Evolutionary conservation across 2,888 invertebrate species (phyloP).

Genomic region (Eristalis intricaria): DNA sequence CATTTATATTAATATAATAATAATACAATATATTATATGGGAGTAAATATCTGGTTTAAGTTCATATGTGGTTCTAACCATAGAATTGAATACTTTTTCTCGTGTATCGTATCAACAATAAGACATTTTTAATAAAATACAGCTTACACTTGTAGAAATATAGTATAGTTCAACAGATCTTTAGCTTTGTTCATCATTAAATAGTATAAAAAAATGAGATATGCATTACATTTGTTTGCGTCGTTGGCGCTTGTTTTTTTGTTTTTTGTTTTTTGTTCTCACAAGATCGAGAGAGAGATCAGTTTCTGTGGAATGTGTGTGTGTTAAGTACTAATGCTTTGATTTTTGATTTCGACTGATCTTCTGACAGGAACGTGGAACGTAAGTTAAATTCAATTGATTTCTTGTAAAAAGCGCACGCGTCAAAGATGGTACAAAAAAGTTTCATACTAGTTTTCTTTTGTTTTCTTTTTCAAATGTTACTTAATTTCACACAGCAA

Average conservation of each 20-base stretch:
- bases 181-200: slow-evolving; percentile 37
- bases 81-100: slow-evolving; percentile 35
- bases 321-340: slow-evolving; percentile 10
- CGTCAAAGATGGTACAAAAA: slow-evolving; percentile 34
- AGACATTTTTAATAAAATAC: slow-evolving; percentile 43
- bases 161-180: slow-evolving; percentile 48
- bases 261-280: not conserved
- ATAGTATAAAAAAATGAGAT: slow-evolving; percentile 57
- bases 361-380: slow-evolving; percentile 43
- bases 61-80: slow-evolving; percentile 39
- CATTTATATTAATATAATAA: slow-evolving; percentile 52
- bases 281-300: slow-evolving; percentile 38
- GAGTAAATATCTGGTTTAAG: slow-evolving; percentile 46
- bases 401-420: slow-evolving; percentile 37
- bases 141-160: slow-evolving; percentile 49
- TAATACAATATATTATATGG: slow-evolving; percentile 11
- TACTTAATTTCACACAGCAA: slow-evolving; percentile 30
- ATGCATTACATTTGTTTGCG: slow-evolving; percentile 67
- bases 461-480: slow-evolving; percentile 27
- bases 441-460: not conserved
- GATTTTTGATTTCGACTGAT: slow-evolving; percentile 38
- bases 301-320: slow-evolving; percentile 53
- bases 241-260: slow-evolving; percentile 29
- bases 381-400: slow-evolving; percentile 32
- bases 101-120: slow-evolving; percentile 28